Evolutionary conservation across 2,113 vertebrate species (phyloP).

Genomic region (Myotis brandtii): DNA sequence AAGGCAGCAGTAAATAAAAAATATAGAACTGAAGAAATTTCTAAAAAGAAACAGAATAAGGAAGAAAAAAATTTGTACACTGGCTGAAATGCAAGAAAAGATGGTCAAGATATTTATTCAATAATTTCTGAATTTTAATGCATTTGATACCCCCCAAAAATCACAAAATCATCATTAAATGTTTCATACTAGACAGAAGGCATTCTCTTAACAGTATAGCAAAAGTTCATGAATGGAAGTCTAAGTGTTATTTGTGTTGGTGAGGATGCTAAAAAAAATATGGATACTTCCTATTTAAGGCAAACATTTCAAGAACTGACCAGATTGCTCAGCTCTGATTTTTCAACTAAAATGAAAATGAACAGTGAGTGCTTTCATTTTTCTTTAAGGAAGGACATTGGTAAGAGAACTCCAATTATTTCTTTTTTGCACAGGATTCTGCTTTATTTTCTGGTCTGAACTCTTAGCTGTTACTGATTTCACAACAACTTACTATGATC

Average conservation of each 20-base stretch:
- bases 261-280: slow-evolving; percentile 38
- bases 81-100: neutral
- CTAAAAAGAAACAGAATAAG: neutral
- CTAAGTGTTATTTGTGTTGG: slow-evolving; percentile 48
- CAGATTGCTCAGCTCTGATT: slow-evolving; percentile 45
- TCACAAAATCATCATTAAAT: slow-evolving; percentile 10
- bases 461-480: slow-evolving; percentile 48
- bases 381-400: neutral
- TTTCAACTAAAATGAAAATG: slow-evolving; percentile 43
- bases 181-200: slow-evolving; percentile 1
- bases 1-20: neutral
- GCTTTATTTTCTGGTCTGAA: slow-evolving; percentile 25
- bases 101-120: slow-evolving; percentile 22
- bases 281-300: slow-evolving; percentile 44
- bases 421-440: neutral
- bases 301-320: slow-evolving; percentile 16
- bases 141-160: neutral
- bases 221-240: slow-evolving; percentile 62
- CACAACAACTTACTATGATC: slow-evolving; percentile 57
- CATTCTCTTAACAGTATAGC: slow-evolving; percentile 41
- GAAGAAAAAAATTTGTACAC: neutral
- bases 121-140: slow-evolving; percentile 31
- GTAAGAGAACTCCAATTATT: neutral
- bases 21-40: neutral
- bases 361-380: neutral